These are phyloP conservation scores for Heliconius melpomene DNA, from an alignment of 1,140 invertebrate genomes.

Conservation along the genomic window DNA sequence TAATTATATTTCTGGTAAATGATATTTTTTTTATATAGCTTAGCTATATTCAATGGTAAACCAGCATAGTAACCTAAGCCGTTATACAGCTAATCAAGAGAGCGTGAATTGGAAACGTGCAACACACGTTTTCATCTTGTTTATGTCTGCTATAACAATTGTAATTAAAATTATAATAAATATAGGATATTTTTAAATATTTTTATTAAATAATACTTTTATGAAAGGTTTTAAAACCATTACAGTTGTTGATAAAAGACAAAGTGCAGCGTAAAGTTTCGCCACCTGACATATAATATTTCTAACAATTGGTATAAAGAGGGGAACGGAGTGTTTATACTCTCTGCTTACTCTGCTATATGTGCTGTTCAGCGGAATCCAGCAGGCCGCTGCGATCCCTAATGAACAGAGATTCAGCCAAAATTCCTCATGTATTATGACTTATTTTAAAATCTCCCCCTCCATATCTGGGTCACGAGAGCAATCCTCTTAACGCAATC, in stretches of 20 bases:
- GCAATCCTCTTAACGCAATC: constrained; percentile 25
- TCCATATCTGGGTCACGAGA: constrained; percentile 18
- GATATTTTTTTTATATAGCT: too few relatives aligned
- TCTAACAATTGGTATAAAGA: background rate
- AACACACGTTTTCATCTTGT: constrained; percentile 9
- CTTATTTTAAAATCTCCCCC: background rate
- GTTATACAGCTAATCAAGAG: constrained; percentile 17
- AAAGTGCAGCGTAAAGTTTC: background rate
- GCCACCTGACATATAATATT: background rate
- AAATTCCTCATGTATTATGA: background rate
- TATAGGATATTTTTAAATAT: background rate
- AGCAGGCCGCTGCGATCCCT: too few relatives aligned
- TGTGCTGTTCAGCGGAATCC: too few relatives aligned
- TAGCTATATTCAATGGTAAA: background rate
- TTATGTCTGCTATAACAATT: constrained; percentile 1
- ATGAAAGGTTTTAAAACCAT: too few relatives aligned
- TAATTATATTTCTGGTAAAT: too few relatives aligned
- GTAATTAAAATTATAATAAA: background rate
- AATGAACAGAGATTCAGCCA: too few relatives aligned
- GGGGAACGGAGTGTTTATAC: background rate
- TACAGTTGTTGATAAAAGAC: too few relatives aligned
- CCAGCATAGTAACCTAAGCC: background rate
- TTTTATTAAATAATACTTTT: background rate
- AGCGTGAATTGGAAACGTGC: constrained; percentile 20
- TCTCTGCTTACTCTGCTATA: background rate